Conservation (phyloP, 2,888 invertebrate genomes). For the Platynereis dumerilii region DNA sequence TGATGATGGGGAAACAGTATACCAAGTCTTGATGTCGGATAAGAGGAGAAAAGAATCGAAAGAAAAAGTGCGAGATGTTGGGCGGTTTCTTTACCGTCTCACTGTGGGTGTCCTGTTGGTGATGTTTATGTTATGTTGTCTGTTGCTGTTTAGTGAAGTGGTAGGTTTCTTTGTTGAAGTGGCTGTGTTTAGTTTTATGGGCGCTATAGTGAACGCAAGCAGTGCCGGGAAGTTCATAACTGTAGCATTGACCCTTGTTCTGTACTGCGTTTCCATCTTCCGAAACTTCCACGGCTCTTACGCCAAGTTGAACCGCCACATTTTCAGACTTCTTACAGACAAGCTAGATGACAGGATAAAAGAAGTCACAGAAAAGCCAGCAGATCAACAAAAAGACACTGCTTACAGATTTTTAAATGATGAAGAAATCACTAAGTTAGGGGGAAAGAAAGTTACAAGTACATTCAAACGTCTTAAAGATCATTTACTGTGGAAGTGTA, state of each 20-base stretch:
- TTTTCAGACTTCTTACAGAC: constrained; percentile 53
- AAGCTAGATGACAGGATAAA: constrained; percentile 46
- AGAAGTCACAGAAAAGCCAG: constrained; percentile 50
- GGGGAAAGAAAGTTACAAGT: too few species aligned
- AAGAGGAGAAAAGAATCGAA: too few species aligned
- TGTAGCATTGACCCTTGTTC: constrained; percentile 51
- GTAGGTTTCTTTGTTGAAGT: constrained; percentile 52
- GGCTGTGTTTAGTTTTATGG: constrained; percentile 56
- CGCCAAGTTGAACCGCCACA: constrained; percentile 48
- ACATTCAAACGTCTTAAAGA: too few species aligned
- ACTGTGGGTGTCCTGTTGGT: constrained; percentile 7
- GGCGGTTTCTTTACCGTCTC: background rate
- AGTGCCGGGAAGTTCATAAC: constrained; percentile 51
- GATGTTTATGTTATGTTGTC: background rate
- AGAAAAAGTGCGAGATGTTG: too few species aligned
- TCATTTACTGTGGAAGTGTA: too few species aligned
- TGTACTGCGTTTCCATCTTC: constrained; percentile 57
- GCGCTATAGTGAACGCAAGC: constrained; percentile 56
- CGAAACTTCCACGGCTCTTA: constrained; percentile 55
- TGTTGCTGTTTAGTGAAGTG: constrained; percentile 49
- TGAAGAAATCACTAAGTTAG: background rate
- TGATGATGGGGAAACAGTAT: too few species aligned
- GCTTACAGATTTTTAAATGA: constrained; percentile 42
- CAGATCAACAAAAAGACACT: constrained; percentile 50
- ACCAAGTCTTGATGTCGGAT: too few species aligned